Evolutionary conservation across 2,888 invertebrate species (phyloP), one percentile per base, ranked within the genome.

Genomic region (Pachycephus smyrnensis): DNA sequence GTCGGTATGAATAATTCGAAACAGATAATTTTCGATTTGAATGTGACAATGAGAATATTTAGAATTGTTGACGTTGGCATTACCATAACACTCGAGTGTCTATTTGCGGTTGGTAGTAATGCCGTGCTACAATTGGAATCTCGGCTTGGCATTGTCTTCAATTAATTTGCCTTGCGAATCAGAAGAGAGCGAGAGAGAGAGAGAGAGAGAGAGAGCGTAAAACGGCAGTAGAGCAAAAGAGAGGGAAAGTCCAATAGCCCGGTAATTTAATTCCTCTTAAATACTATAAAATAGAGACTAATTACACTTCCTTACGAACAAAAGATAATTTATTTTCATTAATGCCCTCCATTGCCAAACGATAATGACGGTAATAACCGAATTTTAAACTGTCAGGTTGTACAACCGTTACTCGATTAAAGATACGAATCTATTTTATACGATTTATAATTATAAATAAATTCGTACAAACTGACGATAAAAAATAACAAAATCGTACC

Each of bases 211-310:
- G 36, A 4, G 35, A 9, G 31, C 23, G 23, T 9, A 23, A 23
- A 55, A 2, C 9, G 23, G 23, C 55, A 23, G 6, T 23, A 55
- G 55, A 23, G 55, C 9, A 9, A 55, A 23, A 9, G 55, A 23
- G 55, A 55, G 55, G 2, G 6, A 55, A 2, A 0, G 1, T 4
- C 12, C 32, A 30, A 9, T n/a, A 31, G 31, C 31, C 15, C 71
- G 71, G 12, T 71, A 33, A 71, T 71, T 31, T 71, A 71, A 71
- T 71, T 71, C 31, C 71, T 31, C 71, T 71, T 33, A 71, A 33
- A 71, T 71, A 31, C 71, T 33, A 71, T 33, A 33, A 71, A 71
- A 71, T 71, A 71, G 71, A 71, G 71, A 71, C 71, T 71, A 71
- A 71, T 71, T 71, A 71, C 12, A 71, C 2, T 31, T 71, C 31